Conservation (phyloP, 2,113 vertebrate species). For the Bujurquina vittata region DNA sequence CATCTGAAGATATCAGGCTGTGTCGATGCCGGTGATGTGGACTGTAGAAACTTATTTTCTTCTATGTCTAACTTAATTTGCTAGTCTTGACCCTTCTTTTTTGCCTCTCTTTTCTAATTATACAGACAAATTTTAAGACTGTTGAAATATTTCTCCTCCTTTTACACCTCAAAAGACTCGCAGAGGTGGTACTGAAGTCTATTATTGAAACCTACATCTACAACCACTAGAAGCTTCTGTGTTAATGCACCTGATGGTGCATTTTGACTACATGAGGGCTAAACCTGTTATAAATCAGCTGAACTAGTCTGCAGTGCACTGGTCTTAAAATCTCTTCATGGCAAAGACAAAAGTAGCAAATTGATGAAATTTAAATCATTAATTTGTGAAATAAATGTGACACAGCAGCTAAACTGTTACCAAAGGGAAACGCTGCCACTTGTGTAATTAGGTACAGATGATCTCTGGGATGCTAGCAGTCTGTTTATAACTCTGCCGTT, state of each 20-base stretch:
- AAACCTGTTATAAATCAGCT: neutral
- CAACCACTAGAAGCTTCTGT: neutral
- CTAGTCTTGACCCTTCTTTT: neutral
- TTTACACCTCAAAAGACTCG: neutral
- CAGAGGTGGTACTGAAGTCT: neutral
- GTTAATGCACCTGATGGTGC: neutral
- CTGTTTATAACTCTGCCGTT: slow-evolving; percentile 3
- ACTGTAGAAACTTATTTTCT: neutral
- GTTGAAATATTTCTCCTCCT: neutral
- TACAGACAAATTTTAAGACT: neutral
- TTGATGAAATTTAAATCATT: neutral
- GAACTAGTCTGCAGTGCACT: neutral
- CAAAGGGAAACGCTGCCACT: neutral
- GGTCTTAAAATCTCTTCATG: neutral
- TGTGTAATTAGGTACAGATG: neutral
- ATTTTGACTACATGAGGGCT: neutral
- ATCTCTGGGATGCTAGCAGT: neutral
- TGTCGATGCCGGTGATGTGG: neutral
- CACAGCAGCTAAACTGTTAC: neutral
- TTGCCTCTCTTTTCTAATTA: neutral
- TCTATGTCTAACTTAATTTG: neutral
- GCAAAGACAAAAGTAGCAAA: neutral
- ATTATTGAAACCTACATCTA: neutral
- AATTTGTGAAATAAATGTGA: neutral
- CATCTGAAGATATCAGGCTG: neutral